Evolutionary conservation across 2,113 vertebrate genomes (phyloP).

Genomic region (Potamarius usumacintae): DNA sequence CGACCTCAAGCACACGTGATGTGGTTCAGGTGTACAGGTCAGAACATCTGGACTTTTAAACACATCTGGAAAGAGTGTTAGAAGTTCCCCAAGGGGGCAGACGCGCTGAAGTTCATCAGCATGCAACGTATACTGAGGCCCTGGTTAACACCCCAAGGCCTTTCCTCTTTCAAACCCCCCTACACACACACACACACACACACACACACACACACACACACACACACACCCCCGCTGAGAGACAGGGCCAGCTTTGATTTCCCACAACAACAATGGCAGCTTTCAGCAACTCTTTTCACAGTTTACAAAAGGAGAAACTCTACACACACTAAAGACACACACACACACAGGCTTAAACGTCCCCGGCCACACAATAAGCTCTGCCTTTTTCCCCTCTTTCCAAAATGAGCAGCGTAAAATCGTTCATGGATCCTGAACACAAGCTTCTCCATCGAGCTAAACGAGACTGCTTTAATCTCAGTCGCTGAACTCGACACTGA

Average conservation of each 20-base stretch:
- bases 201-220: conserved; percentile 22
- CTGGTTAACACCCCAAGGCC: conserved; percentile 44
- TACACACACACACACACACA: not conserved
- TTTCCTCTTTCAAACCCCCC: conserved; percentile 20
- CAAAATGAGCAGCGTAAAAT: conserved; percentile 10
- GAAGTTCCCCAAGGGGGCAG: not conserved
- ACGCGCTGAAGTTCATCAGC: conserved; percentile 46
- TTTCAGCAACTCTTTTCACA: conserved; percentile 60
- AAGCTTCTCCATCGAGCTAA: not conserved
- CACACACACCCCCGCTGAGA: conserved; percentile 23
- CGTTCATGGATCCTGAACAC: not conserved
- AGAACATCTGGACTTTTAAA: conserved; percentile 8
- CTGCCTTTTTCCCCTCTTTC: not conserved
- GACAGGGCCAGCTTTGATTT: conserved; percentile 57
- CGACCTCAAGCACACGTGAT: not conserved
- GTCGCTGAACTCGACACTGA: not conserved
- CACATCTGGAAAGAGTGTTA: conserved; percentile 15
- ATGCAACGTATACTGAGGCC: conserved; percentile 39
- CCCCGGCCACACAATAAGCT: conserved; percentile 18
- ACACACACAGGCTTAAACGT: conserved; percentile 24
- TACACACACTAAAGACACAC: conserved; percentile 48
- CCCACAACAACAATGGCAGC: conserved; percentile 61
- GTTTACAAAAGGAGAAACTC: conserved; percentile 65
- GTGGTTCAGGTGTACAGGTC: conserved; percentile 9
- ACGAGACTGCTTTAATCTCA: conserved; percentile 23